Evolutionary conservation across 2,888 invertebrate species (phyloP).

Genomic region (Pyrocoelia pectoralis): DNA sequence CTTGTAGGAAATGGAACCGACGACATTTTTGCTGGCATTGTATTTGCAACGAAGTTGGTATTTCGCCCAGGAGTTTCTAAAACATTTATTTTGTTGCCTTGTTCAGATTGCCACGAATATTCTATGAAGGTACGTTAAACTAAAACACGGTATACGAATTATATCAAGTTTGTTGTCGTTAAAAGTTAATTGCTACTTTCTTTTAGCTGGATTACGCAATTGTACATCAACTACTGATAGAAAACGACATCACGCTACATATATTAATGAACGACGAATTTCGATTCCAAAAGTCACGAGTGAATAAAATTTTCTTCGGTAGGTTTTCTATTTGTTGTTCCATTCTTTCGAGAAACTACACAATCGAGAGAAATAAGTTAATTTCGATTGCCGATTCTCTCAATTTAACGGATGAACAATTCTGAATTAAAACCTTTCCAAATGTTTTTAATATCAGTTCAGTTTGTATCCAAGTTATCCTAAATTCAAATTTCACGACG

Average conservation of each 20-base stretch:
- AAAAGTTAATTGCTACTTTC: constrained; percentile 39
- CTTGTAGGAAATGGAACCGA: constrained; percentile 63
- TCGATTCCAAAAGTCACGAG: constrained; percentile 74
- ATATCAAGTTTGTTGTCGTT: neutral
- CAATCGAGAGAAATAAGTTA: constrained; percentile 40
- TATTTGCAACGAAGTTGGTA: constrained; percentile 74
- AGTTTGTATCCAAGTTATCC: neutral
- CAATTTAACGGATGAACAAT: constrained; percentile 37
- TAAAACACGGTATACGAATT: neutral
- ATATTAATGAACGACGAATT: constrained; percentile 86
- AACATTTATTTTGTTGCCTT: constrained; percentile 82
- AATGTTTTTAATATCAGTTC: constrained; percentile 3
- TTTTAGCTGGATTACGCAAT: constrained; percentile 82
- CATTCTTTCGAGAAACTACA: constrained; percentile 37
- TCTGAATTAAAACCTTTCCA: constrained; percentile 1
- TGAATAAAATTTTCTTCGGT: constrained; percentile 80
- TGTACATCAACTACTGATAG: constrained; percentile 80
- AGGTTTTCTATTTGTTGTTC: constrained; percentile 48
- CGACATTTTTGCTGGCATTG: constrained; percentile 81
- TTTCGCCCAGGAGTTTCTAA: constrained; percentile 87
- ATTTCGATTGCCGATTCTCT: constrained; percentile 44
- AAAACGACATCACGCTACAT: constrained; percentile 82
- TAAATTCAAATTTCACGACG: neutral
- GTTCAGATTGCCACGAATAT: constrained; percentile 74
- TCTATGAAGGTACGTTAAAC: constrained; percentile 69